Percentiles rank a stretch among this genome's conserved stretches.
These are phyloP conservation scores for Leptura quadrifasciata DNA, from an alignment of 2,888 invertebrate genomes.

Conservation along the genomic window DNA sequence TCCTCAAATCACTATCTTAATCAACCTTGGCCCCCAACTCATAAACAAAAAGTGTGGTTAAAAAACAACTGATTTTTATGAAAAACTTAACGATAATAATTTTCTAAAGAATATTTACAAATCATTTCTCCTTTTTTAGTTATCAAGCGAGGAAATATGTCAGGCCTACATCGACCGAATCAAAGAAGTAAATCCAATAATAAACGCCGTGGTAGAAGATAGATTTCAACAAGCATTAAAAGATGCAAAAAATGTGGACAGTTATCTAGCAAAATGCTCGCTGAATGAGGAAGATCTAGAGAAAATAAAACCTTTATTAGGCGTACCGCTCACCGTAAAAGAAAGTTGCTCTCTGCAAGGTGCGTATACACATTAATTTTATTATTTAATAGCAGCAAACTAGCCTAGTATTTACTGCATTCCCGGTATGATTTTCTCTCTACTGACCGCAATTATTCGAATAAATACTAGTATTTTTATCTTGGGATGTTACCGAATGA, in stretches of 20 bases:
- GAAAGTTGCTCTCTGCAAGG: constrained; percentile 86
- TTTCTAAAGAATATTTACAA: no score
- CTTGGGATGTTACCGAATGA: no score
- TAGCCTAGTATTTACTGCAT: not conserved
- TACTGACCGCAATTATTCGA: no score
- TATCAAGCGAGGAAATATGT: constrained; percentile 83
- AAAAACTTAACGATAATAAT: no score
- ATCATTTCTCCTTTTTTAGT: constrained; percentile 74
- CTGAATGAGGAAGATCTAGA: constrained; percentile 59
- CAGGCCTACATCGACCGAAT: constrained; percentile 85
- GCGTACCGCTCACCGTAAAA: constrained; percentile 89
- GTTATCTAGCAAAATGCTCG: constrained; percentile 59
- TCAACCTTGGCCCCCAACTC: no score
- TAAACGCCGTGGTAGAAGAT: constrained; percentile 88
- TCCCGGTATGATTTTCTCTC: no score
- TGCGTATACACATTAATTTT: constrained; percentile 64
- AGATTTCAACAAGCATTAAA: constrained; percentile 83
- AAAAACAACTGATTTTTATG: no score
- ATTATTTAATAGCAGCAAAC: not conserved
- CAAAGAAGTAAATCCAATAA: constrained; percentile 83
- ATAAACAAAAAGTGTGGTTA: no score
- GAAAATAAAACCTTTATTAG: constrained; percentile 81
- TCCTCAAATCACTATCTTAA: no score
- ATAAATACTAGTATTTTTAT: no score
- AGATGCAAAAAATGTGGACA: constrained; percentile 85